A percentile compares a stretch with the other conserved stretches of the same genome.
These are phyloP conservation scores for Alloplasta piceator DNA, from an alignment of 2,888 invertebrate genomes.

Conservation along the genomic window DNA sequence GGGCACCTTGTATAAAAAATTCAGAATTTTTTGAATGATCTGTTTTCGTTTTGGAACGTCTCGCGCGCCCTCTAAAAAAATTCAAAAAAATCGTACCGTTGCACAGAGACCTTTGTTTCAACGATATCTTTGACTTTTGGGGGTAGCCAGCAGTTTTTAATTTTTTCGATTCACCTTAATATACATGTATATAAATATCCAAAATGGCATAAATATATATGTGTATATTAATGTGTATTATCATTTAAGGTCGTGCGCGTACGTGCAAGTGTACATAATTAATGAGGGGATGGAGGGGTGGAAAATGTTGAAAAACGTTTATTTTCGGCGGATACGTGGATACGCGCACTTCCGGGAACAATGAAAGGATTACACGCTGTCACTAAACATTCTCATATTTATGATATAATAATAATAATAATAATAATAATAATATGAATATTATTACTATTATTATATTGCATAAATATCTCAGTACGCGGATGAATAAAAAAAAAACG, in stretches of 20 bases:
- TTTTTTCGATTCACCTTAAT: too few species aligned
- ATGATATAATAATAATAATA: not conserved
- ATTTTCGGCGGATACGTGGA: slow-evolving; percentile 42
- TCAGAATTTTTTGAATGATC: too few species aligned
- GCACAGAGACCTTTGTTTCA: too few species aligned
- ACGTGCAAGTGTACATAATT: slow-evolving; percentile 64
- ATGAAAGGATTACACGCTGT: slow-evolving; percentile 4
- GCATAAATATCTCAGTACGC: not conserved
- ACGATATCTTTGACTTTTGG: too few species aligned
- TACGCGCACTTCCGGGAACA: slow-evolving; percentile 65
- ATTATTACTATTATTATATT: slow-evolving; percentile 49
- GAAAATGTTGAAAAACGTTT: slow-evolving; percentile 17
- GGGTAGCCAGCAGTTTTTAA: too few species aligned
- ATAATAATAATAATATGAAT: not conserved
- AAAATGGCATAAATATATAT: slow-evolving; percentile 47
- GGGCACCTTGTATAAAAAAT: too few species aligned
- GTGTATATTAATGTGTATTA: slow-evolving; percentile 52
- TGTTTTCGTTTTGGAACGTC: too few species aligned
- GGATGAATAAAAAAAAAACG: not conserved
- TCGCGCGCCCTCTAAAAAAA: too few species aligned
- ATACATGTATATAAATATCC: slow-evolving; percentile 31
- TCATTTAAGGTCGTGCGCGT: slow-evolving; percentile 62
- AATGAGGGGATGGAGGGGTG: slow-evolving; percentile 12
- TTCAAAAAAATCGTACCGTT: too few species aligned
- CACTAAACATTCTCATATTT: not conserved